Conservation (phyloP, 2,888 invertebrate genomes). For the Norana najaformis region DNA sequence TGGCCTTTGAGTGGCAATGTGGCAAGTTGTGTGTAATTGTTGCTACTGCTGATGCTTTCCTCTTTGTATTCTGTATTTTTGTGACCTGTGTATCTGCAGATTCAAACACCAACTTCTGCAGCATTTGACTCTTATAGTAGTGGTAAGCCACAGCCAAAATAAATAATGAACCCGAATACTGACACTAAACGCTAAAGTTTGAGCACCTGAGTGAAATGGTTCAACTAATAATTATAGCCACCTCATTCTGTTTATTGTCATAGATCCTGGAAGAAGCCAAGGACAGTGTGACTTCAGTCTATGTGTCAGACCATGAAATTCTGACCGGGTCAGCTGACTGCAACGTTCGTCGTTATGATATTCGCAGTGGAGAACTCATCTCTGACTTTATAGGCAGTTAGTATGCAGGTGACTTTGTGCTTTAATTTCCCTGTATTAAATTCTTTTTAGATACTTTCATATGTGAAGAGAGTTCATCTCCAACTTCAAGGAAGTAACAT, state of each 20-base stretch:
- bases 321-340: constrained; percentile 87
- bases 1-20: background rate
- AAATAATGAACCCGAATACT: no score
- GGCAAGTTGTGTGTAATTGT: no score
- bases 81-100: no score
- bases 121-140: no score
- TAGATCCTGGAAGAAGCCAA: constrained; percentile 83
- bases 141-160: no score
- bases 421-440: no score
- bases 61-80: no score
- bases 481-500: no score
- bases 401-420: background rate
- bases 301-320: constrained; percentile 85
- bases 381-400: constrained; percentile 82
- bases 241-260: background rate
- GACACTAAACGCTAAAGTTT: background rate
- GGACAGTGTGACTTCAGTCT: constrained; percentile 73
- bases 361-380: constrained; percentile 80
- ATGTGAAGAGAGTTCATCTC: no score
- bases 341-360: constrained; percentile 81
- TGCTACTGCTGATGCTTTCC: no score
- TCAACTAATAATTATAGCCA: background rate
- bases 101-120: no score
- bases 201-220: background rate
- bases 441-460: no score